Base-by-base conservation (phyloP, 1,140 invertebrate species). In the Drosophila nebulosa region DNA sequence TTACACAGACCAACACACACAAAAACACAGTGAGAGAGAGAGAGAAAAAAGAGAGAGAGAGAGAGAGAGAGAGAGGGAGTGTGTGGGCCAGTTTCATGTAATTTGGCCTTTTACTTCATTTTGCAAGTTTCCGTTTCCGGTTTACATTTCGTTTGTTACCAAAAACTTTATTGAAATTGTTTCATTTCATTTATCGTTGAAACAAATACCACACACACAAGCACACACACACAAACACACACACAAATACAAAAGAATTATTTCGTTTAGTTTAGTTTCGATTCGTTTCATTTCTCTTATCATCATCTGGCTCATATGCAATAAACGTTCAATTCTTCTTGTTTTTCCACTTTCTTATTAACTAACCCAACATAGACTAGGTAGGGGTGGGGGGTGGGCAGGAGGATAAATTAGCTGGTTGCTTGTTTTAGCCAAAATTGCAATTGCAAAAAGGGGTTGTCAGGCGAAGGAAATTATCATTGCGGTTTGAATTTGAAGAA, bases 101-200 rank as follows among this genome's bases (percentile, higher is more conserved):
- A 84, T 84, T 84, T 84, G 79, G 67, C 81, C 39, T 79, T 81
- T 79, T 84, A 84, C 76, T 79, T 83, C 79, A 66, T 84, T 84
- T 79, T 75, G 69, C 76, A 69, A 68, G 68, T 84, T 83, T 72
- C 67, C 75, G 64, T 78, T 73, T 77, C 79, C 74, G 74, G 71
- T 76, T 85, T 69, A 70, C 65, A 73, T 81, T 80, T 69, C 62
- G 73, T 80, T 80, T 67, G 64, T 80, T 63, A 71, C 73, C 64
- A 62, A 85, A 75, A 79, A 84, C 79, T 79, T 84, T 84, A 79
- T 84, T 84, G 79, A 84, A 84, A 84, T 84, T 84, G 79, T 79
- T 84, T 84, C 79, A 79, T 84, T 85, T 84, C 75, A 83, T 83
- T 84, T 83, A 75, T 83, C 75, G 79, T 53, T 79, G 30, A 3